Base-by-base conservation (phyloP, 2,797 vertebrate genomes). In the Merluccius polli region DNA sequence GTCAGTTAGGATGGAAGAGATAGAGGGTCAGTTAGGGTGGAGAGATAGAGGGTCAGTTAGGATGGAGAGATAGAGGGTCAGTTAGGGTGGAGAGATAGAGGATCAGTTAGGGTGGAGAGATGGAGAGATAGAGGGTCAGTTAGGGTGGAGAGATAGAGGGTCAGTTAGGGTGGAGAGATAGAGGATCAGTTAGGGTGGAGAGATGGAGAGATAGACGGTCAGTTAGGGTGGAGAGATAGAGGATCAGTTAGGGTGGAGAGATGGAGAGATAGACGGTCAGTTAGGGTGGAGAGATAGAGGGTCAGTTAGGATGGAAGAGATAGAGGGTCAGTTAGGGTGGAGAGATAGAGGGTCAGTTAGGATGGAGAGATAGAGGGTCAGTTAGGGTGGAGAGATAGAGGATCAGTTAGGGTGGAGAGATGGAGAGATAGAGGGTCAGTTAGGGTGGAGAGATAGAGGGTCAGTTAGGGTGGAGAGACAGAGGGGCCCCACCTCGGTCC, bases 401-500 rank as follows among this genome's bases (percentile, higher is more conserved):
- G n/a, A n/a, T n/a, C n/a, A n/a, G n/a, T n/a, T n/a, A n/a, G n/a
- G n/a, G n/a, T n/a, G n/a, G 41, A 44, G 41, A 15, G 41, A 44
- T 2, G 16, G 6, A 44, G 38, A 44, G 38, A 44, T 1, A 44
- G 38, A 44, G 8, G 2, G 8, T 15, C 13, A 44, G 41, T 1
- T 12, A 41, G 38, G 1, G n/a, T n/a, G n/a, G n/a, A 67, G 16
- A 21, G 16, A 63, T 2, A 24, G n/a, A 18, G 2, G 3, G 52
- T 2, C 52, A 21, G 18, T 52, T 2, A 59, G 6, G 38, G n/a
- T n/a, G n/a, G 16, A 59, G 16, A 59, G 10, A 24, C 52, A 6
- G 7, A 15, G 1, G 4, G 1, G 16, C 9, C 15, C n/a, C 84
- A 99, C 98, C 96, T 99, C 97, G 0, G 97, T 96, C 98, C 98